A percentile compares a stretch with the other conserved stretches of the same genome.
phyloP scores from a whole-genome alignment of 53 echinoderm and acorn worm genomes.

The Mesocentrotus franciscanus region DNA sequence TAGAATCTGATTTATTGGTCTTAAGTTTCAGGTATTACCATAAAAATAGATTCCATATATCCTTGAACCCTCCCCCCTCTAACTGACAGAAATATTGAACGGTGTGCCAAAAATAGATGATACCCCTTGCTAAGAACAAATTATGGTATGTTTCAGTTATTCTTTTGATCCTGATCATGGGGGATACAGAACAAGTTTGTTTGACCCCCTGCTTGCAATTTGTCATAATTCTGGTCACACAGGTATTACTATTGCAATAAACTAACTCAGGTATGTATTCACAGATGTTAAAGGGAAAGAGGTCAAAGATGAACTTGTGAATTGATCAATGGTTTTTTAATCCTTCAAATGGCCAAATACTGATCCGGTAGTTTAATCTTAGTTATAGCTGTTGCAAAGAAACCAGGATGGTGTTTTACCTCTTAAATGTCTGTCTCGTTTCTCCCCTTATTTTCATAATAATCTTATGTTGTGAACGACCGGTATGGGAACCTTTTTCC shows the following conservation, averaged over 20 bases:
- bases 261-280: not conserved
- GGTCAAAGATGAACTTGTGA: not conserved
- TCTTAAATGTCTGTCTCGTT: not conserved
- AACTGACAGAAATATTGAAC: constrained; percentile 1
- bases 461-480: not conserved
- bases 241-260: not conserved
- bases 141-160: constrained; percentile 36
- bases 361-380: not conserved
- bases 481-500: not conserved
- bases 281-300: not conserved
- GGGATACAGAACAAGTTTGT: too few species aligned
- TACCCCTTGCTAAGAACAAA: constrained; percentile 51
- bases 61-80: not conserved
- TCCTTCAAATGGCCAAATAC: not conserved
- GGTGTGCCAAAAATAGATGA: constrained; percentile 15
- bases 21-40: not conserved
- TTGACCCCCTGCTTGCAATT: constrained; percentile 15
- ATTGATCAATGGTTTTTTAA: not conserved
- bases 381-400: not conserved
- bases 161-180: not conserved
- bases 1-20: not conserved
- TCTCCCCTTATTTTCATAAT: not conserved
- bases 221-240: not conserved
- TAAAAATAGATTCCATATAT: not conserved
- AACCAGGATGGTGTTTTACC: not conserved